phyloP scores from a whole-genome alignment of 35 echinoderm and acorn worm species.

The Hemicentrotus pulcherrimus region DNA sequence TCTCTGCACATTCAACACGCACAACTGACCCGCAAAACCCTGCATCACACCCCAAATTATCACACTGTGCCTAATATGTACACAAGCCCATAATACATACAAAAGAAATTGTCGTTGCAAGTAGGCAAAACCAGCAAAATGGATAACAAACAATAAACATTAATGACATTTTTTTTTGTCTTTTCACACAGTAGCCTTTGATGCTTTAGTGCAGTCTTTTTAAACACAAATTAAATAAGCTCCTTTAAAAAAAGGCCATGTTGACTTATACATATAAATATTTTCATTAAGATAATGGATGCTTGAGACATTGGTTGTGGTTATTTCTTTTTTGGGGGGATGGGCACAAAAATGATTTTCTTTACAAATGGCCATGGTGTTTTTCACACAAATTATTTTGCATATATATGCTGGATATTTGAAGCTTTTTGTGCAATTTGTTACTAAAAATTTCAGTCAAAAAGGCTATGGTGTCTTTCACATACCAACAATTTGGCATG shows the following conservation, averaged over 20 bases:
- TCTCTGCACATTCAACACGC: neutral
- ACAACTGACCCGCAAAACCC: neutral
- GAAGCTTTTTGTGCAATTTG: neutral
- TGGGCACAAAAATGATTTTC: too few relatives aligned
- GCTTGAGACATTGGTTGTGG: too few relatives aligned
- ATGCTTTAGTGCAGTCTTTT: neutral
- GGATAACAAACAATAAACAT: neutral
- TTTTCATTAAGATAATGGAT: too few relatives aligned
- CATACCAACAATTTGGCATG: neutral
- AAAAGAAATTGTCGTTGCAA: constrained; percentile 5
- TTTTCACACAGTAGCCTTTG: too few relatives aligned
- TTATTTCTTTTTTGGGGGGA: too few relatives aligned
- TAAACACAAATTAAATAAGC: neutral
- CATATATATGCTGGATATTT: neutral
- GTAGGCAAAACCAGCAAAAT: neutral
- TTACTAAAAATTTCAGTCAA: neutral
- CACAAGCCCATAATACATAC: neutral
- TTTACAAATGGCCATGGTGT: neutral
- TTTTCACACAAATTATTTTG: neutral
- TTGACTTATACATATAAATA: too few relatives aligned
- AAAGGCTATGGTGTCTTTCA: neutral
- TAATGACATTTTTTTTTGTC: too few relatives aligned
- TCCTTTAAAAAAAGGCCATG: neutral
- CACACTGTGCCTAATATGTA: neutral
- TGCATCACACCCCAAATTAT: neutral